A percentile compares a stretch with the other conserved stretches of the same genome.
phyloP scores from a whole-genome alignment of 2,113 vertebrate species.

The Herpailurus yagouaroundi region DNA sequence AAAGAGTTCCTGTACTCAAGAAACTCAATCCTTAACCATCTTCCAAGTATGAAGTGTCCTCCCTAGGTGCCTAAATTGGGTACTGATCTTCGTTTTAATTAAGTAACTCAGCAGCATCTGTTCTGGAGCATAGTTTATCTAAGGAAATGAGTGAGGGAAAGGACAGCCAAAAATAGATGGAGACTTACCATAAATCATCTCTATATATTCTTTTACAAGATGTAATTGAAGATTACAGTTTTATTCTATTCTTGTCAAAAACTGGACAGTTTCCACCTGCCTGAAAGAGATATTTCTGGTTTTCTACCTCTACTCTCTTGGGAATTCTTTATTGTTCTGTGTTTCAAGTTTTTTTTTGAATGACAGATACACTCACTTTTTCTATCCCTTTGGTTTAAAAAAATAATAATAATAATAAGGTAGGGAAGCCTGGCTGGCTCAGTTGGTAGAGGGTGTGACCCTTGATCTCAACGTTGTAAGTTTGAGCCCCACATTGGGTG shows the following conservation, averaged over 20 bases:
- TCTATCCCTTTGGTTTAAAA: not conserved
- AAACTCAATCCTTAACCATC: not conserved
- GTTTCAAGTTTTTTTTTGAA: not conserved
- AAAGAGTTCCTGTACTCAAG: not conserved
- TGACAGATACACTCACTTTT: not conserved
- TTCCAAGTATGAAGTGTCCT: not conserved
- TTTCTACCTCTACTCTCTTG: not conserved
- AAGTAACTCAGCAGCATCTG: not conserved
- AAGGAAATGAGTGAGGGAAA: not conserved
- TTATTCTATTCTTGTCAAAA: conserved; percentile 22
- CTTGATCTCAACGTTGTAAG: no score
- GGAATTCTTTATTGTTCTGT: not conserved
- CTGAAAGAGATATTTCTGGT: not conserved
- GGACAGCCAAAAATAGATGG: not conserved
- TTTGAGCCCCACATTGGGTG: no score
- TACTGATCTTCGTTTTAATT: not conserved
- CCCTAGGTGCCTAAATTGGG: not conserved
- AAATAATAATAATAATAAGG: not conserved
- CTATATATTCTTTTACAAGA: not conserved
- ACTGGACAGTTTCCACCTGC: not conserved
- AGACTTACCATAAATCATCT: not conserved
- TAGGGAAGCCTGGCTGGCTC: no score
- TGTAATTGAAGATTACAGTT: not conserved
- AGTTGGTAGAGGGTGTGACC: no score
- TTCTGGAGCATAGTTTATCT: not conserved